Percentiles rank a stretch among this genome's conserved stretches.
These are phyloP conservation scores for Luscinia luscinia DNA, from an alignment of 2,797 vertebrate species.

Conservation along the genomic window DNA sequence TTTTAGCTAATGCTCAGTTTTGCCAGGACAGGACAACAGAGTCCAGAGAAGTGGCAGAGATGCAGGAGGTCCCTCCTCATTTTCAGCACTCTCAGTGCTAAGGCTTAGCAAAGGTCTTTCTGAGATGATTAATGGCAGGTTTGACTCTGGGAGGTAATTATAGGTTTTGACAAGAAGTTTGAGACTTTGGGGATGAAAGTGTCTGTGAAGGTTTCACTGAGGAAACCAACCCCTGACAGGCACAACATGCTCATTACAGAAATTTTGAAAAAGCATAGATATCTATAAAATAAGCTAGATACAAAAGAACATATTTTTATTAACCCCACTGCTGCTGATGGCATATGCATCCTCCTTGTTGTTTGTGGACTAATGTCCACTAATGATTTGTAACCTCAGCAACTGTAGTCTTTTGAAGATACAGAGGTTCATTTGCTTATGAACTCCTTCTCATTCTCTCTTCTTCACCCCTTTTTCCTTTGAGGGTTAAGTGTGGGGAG, in stretches of 20 bases:
- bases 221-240: constrained; percentile 72
- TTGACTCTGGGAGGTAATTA: constrained; percentile 72
- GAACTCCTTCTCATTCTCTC: neutral
- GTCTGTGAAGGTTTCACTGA: constrained; percentile 65
- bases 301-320: constrained; percentile 55
- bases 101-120: constrained; percentile 50
- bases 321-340: constrained; percentile 47
- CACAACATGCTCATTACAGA: constrained; percentile 72
- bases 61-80: constrained; percentile 40
- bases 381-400: neutral
- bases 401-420: constrained; percentile 17
- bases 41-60: constrained; percentile 6
- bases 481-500: neutral
- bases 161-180: constrained; percentile 67
- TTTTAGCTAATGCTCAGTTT: constrained; percentile 40
- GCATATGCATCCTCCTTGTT: constrained; percentile 26
- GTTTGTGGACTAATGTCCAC: neutral
- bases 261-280: constrained; percentile 61
- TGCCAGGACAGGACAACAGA: constrained; percentile 20
- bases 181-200: constrained; percentile 72
- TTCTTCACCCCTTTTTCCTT: neutral
- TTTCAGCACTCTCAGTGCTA: constrained; percentile 34
- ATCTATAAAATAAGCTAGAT: constrained; percentile 58
- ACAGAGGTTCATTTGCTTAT: neutral
- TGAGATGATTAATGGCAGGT: constrained; percentile 73